A percentile compares a stretch with the other conserved stretches of the same genome.
These are phyloP conservation scores for Drosophila meridiana DNA, from an alignment of 2,888 invertebrate genomes.

Conservation along the genomic window DNA sequence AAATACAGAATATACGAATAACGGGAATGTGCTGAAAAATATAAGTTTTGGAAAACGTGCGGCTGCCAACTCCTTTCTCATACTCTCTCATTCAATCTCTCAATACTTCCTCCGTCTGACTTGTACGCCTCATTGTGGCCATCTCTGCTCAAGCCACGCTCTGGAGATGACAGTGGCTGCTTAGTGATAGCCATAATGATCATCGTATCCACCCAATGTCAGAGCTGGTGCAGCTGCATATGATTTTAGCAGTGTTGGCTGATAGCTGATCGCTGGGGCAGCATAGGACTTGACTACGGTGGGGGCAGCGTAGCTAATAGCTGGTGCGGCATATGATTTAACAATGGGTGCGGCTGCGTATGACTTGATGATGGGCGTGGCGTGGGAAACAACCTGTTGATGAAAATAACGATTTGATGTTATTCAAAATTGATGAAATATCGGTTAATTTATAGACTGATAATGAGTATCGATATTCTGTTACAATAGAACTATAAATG, in stretches of 20 bases:
- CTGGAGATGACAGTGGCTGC: constrained; percentile 4
- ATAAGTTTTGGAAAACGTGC: constrained; percentile 60
- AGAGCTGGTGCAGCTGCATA: constrained; percentile 66
- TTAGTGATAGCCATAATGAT: constrained; percentile 74
- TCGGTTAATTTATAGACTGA: neutral
- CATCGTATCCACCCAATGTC: constrained; percentile 59
- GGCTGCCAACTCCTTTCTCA: constrained; percentile 38
- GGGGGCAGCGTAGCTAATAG: constrained; percentile 68
- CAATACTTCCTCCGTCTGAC: neutral
- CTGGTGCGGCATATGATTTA: constrained; percentile 71
- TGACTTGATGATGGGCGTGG: constrained; percentile 73
- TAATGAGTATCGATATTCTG: neutral
- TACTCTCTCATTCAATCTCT: constrained; percentile 1
- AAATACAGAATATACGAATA: constrained; percentile 62
- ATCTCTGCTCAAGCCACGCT: constrained; percentile 14
- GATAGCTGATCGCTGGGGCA: constrained; percentile 76
- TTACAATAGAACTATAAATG: neutral
- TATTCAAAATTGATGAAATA: neutral
- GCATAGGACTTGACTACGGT: constrained; percentile 69
- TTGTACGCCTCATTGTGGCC: constrained; percentile 18
- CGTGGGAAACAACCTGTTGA: constrained; percentile 75
- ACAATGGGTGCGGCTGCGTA: constrained; percentile 60
- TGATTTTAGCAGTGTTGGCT: constrained; percentile 64
- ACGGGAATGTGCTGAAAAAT: constrained; percentile 35
- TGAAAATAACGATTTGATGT: neutral